These are phyloP conservation scores for Odocoileus virginianus DNA, from an alignment of 2,113 vertebrate species.

Conservation along the genomic window DNA sequence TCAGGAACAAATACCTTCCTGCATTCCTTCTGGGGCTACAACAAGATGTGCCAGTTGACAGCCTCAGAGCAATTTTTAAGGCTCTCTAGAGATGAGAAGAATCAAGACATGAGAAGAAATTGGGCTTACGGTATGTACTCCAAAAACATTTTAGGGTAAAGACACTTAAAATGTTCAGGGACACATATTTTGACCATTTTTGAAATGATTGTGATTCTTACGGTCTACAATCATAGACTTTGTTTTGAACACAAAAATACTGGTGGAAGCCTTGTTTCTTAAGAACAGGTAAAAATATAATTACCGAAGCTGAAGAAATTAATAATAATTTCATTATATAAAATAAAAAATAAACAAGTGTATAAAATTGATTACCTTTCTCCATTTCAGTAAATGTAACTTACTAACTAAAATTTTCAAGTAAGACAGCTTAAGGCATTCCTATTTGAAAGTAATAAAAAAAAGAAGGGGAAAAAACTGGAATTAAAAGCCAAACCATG, in stretches of 20 bases:
- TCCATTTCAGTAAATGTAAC: background rate
- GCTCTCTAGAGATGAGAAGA: background rate
- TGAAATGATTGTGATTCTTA: background rate
- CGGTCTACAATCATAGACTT: background rate
- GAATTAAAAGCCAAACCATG: background rate
- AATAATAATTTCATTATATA: background rate
- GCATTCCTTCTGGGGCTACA: background rate
- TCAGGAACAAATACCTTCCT: background rate
- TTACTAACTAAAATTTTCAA: constrained; percentile 6
- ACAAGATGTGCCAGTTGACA: background rate
- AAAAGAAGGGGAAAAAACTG: background rate
- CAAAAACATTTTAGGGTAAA: constrained; percentile 6
- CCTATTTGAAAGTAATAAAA: background rate
- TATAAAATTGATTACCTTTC: background rate
- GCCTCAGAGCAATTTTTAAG: background rate
- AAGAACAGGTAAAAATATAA: background rate
- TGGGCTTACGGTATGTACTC: background rate
- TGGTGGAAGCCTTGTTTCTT: background rate
- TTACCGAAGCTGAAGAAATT: background rate
- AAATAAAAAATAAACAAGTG: background rate
- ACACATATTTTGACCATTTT: background rate
- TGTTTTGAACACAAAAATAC: background rate
- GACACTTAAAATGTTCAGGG: background rate
- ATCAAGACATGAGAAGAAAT: background rate
- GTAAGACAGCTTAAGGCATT: background rate